Percentiles rank a stretch among this genome's conserved stretches.
Evolutionary conservation across 1,140 invertebrate species (phyloP).

Genomic region (Calliopsis andreniformis): DNA sequence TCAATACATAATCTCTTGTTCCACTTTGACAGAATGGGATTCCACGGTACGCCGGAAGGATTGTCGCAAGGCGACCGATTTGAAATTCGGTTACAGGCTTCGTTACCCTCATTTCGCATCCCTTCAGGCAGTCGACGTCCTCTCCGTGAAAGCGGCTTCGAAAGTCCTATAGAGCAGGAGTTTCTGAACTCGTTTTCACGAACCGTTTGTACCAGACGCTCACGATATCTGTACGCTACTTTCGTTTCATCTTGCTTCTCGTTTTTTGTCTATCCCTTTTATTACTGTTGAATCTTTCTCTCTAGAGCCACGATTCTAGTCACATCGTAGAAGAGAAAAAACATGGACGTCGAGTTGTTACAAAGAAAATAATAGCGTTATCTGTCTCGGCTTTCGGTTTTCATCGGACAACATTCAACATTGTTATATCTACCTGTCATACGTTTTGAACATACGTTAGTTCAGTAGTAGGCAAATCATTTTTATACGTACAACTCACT

Average conservation of each 20-base stretch:
- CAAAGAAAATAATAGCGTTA: no score
- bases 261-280: neutral
- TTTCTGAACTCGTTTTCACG: slow-evolving; percentile 64
- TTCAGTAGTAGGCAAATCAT: no score
- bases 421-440: no score
- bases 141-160: slow-evolving; percentile 32
- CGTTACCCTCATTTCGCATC: slow-evolving; percentile 66
- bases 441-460: no score
- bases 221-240: neutral
- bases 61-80: slow-evolving; percentile 55
- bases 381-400: no score
- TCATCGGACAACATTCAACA: no score
- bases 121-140: slow-evolving; percentile 42
- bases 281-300: neutral
- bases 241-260: neutral
- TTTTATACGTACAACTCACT: no score
- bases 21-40: slow-evolving; percentile 39
- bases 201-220: slow-evolving; percentile 53
- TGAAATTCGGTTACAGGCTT: slow-evolving; percentile 69
- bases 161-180: slow-evolving; percentile 43
- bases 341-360: no score
- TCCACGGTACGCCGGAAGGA: slow-evolving; percentile 24
- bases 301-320: neutral
- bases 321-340: no score
- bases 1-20: slow-evolving; percentile 56